These are phyloP conservation scores for Brachionus koreanus DNA, from an alignment of 1,140 invertebrate species.

Conservation along the genomic window DNA sequence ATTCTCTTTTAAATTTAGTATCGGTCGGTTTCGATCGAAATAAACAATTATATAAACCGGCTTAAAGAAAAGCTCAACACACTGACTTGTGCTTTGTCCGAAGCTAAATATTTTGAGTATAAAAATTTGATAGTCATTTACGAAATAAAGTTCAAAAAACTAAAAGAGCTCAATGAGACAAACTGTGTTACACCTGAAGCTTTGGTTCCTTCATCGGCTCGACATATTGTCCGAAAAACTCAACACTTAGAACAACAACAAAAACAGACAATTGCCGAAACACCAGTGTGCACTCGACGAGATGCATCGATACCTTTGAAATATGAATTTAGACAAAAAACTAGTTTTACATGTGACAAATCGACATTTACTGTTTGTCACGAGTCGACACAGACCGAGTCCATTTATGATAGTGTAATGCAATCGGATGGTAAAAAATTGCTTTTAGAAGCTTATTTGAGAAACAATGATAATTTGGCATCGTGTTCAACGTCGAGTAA, in stretches of 20 bases:
- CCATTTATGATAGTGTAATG: neutral
- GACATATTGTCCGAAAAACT: neutral
- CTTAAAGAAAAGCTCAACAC: neutral
- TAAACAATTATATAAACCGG: constrained; percentile 1
- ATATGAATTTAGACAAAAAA: neutral
- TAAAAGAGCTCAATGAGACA: neutral
- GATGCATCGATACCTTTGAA: neutral
- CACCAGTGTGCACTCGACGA: neutral
- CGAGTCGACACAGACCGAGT: neutral
- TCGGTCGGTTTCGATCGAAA: neutral
- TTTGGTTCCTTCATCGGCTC: neutral
- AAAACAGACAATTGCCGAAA: neutral
- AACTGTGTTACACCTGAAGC: neutral
- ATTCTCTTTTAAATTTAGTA: neutral
- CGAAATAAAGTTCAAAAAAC: neutral
- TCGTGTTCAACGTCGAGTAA: neutral
- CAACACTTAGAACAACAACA: neutral
- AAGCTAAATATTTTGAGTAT: constrained; percentile 1
- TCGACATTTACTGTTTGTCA: neutral
- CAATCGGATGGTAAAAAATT: constrained; percentile 29
- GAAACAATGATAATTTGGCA: neutral
- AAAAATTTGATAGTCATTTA: constrained; percentile 8
- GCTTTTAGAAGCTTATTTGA: constrained; percentile 13
- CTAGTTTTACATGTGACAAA: neutral
- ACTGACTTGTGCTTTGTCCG: neutral